Evolutionary conservation across 2,113 vertebrate genomes (phyloP).

Genomic region (Turnix velox): DNA sequence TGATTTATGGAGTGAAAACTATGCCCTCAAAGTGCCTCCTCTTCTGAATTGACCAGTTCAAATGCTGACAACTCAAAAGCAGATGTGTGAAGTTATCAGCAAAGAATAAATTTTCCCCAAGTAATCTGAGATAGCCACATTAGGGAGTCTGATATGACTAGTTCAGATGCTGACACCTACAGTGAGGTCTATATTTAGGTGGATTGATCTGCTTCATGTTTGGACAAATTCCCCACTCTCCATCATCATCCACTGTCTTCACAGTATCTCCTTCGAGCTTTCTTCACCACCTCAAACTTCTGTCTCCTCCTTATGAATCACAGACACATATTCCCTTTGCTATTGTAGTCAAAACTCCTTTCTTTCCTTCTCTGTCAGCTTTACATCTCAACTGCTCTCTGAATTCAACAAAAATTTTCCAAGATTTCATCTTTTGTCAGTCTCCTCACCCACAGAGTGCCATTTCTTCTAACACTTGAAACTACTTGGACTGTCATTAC

Average conservation of each 20-base stretch:
- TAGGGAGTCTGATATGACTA: neutral
- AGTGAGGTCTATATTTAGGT: neutral
- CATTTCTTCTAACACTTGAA: neutral
- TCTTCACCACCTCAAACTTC: neutral
- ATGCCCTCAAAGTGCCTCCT: neutral
- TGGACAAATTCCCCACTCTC: neutral
- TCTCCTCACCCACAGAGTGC: neutral
- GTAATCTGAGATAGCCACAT: neutral
- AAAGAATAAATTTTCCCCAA: neutral
- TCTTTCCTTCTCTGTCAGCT: neutral
- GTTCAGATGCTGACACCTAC: neutral
- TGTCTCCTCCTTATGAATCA: neutral
- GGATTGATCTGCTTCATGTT: neutral
- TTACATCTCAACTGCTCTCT: neutral
- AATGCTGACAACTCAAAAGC: neutral
- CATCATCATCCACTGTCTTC: neutral
- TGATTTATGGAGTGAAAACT: too few species aligned
- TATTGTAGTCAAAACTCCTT: neutral
- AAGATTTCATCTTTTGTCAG: neutral
- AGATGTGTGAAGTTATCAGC: neutral
- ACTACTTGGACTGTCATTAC: neutral
- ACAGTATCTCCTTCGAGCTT: neutral
- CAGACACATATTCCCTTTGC: neutral
- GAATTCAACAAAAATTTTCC: neutral
- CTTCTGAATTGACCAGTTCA: neutral